These are phyloP conservation scores for Anolis sagrei DNA, from an alignment of 2,113 vertebrate species.

Conservation along the genomic window DNA sequence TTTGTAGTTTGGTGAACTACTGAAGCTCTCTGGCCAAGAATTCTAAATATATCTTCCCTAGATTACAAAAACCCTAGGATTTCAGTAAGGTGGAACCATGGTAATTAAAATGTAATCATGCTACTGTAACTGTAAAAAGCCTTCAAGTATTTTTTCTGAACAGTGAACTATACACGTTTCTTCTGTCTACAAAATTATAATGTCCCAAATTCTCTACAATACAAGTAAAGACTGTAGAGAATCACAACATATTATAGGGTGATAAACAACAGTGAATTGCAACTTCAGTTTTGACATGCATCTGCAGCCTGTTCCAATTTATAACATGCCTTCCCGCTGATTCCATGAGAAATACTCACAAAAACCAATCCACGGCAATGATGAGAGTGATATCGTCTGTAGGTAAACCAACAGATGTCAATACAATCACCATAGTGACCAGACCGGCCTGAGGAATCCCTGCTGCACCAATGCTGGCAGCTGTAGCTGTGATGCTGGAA, in stretches of 20 bases:
- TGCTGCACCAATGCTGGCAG: slow-evolving; percentile 96
- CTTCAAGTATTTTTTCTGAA: not conserved
- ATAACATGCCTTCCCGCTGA: not conserved
- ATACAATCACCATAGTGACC: slow-evolving; percentile 97
- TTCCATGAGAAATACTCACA: slow-evolving; percentile 84
- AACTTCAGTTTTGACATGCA: not conserved
- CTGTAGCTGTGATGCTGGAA: slow-evolving; percentile 94
- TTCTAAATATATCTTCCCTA: too few species aligned
- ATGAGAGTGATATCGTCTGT: slow-evolving; percentile 96
- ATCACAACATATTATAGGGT: not conserved
- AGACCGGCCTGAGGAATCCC: slow-evolving; percentile 97
- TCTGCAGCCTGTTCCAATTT: not conserved
- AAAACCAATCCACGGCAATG: slow-evolving; percentile 97
- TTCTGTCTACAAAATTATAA: not conserved
- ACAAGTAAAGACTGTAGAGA: not conserved
- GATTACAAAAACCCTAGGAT: too few species aligned
- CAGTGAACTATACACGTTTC: too few species aligned
- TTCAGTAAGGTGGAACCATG: too few species aligned
- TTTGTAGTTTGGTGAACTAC: too few species aligned
- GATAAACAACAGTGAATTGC: not conserved
- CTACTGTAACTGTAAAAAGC: too few species aligned
- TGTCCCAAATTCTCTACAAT: not conserved
- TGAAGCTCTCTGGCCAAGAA: too few species aligned
- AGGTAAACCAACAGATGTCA: slow-evolving; percentile 95
- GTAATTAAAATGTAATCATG: too few species aligned